phyloP scores from a whole-genome alignment of 2,113 vertebrate species.

The Stomatorhinus ivindoensis region DNA sequence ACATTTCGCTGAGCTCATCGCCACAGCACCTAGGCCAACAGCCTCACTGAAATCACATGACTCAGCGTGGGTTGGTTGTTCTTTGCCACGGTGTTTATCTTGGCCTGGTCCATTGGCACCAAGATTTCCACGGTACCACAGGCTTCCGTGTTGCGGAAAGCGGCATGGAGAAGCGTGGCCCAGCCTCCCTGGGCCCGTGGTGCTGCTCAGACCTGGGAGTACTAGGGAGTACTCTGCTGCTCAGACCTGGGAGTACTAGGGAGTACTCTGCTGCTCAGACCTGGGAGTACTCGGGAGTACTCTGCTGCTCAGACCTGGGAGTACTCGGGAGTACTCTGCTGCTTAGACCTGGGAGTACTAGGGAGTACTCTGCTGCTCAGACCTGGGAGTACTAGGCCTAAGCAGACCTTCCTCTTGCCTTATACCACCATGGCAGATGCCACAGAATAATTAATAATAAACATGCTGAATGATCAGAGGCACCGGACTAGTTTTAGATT shows the following conservation, averaged over 20 bases:
- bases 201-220: background rate
- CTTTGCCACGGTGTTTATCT: background rate
- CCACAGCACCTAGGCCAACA: background rate
- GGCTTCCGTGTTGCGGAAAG: background rate
- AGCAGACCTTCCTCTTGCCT: background rate
- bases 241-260: background rate
- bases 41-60: background rate
- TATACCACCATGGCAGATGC: background rate
- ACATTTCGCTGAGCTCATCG: background rate
- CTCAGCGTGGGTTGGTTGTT: background rate
- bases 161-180: background rate
- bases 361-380: too few species aligned
- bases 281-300: background rate
- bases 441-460: background rate
- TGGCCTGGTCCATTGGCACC: background rate
- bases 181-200: background rate
- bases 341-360: background rate
- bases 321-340: too few species aligned
- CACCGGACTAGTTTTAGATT: background rate
- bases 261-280: too few species aligned
- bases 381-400: background rate
- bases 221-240: too few species aligned
- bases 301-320: background rate
- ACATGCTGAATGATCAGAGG: background rate
- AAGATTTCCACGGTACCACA: background rate